Percentiles rank a stretch among this genome's conserved stretches.
Evolutionary conservation across 2,888 invertebrate genomes (phyloP).

Genomic region (Tenthredo scrophulariae): DNA sequence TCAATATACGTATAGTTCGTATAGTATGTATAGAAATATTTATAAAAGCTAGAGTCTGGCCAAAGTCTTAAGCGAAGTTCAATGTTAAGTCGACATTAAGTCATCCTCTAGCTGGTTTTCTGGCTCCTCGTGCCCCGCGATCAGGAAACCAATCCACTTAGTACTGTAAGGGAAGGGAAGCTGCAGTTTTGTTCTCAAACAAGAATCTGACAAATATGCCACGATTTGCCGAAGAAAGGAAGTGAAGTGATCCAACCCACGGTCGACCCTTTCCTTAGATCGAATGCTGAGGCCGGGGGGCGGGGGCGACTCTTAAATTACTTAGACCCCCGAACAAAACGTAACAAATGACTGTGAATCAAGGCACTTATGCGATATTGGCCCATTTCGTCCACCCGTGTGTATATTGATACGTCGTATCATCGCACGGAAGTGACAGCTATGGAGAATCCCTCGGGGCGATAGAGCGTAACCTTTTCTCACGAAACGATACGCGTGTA

Average conservation of each 20-base stretch:
- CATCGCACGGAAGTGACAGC: constrained; percentile 59
- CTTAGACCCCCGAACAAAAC: constrained; percentile 72
- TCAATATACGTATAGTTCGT: not conserved
- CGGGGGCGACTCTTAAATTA: constrained; percentile 71
- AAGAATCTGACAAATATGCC: constrained; percentile 78
- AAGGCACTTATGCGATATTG: constrained; percentile 74
- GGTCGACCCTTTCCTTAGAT: constrained; percentile 44
- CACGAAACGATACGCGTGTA: not conserved
- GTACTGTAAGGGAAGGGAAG: constrained; percentile 51
- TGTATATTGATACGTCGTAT: constrained; percentile 72
- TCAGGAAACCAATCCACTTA: constrained; percentile 76
- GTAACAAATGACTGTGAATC: constrained; percentile 73
- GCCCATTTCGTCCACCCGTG: constrained; percentile 66
- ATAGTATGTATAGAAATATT: not conserved
- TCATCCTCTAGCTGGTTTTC: not conserved
- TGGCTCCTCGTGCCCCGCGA: not conserved
- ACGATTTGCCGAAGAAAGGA: constrained; percentile 76
- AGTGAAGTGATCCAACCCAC: constrained; percentile 58
- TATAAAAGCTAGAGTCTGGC: not conserved
- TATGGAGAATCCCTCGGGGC: not conserved
- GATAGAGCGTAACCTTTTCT: not conserved
- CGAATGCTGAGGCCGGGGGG: constrained; percentile 1
- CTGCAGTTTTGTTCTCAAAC: constrained; percentile 74
- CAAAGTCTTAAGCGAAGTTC: constrained; percentile 39
- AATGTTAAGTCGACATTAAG: constrained; percentile 50